Conservation (phyloP, 2,888 invertebrate species). For the Drosophila limbata region DNA sequence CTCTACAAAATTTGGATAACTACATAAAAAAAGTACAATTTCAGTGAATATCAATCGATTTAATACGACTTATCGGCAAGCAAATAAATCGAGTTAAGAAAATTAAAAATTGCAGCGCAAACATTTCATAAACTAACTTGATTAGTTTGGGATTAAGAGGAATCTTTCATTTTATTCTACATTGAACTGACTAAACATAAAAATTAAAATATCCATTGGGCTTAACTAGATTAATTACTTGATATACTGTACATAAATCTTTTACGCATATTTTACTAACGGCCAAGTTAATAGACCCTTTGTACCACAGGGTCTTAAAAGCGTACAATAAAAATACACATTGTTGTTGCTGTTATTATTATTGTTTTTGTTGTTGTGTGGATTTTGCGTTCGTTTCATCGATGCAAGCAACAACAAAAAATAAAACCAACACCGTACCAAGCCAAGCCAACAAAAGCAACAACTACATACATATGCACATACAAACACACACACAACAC, state of each 20-base stretch:
- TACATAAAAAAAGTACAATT: too few species aligned
- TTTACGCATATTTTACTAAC: not conserved
- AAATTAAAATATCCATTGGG: too few species aligned
- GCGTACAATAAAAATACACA: slow-evolving; percentile 42
- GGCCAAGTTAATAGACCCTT: not conserved
- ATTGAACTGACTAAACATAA: too few species aligned
- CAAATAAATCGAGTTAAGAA: too few species aligned
- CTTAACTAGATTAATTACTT: too few species aligned
- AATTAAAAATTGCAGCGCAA: too few species aligned
- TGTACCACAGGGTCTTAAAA: not conserved
- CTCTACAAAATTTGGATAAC: too few species aligned
- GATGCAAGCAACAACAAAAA: slow-evolving; percentile 30
- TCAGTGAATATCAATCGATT: too few species aligned
- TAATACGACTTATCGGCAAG: too few species aligned
- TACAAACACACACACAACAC: slow-evolving; percentile 18
- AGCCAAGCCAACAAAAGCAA: slow-evolving; percentile 38
- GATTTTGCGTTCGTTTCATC: slow-evolving; percentile 54
- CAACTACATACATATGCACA: slow-evolving; percentile 35
- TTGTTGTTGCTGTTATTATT: slow-evolving; percentile 26
- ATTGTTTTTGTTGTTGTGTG: slow-evolving; percentile 28
- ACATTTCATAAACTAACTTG: too few species aligned
- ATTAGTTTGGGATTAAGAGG: too few species aligned
- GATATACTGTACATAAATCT: not conserved
- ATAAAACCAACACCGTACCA: slow-evolving; percentile 55
- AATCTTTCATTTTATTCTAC: too few species aligned